These are phyloP conservation scores for Hypsibius dujardini DNA, from an alignment of 1,140 invertebrate genomes.

Conservation along the genomic window DNA sequence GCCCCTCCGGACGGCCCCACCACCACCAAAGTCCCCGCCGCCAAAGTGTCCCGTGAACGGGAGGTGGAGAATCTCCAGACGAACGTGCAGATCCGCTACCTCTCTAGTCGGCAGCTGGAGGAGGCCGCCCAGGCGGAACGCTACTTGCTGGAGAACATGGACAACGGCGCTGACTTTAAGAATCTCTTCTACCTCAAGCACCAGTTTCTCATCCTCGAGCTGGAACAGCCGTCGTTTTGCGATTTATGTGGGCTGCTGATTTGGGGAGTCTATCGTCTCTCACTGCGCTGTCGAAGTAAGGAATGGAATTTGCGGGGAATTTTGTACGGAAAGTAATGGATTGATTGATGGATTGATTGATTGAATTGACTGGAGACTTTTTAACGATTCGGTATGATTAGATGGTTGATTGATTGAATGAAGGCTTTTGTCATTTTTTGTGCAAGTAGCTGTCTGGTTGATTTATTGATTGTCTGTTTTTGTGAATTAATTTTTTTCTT, in stretches of 20 bases:
- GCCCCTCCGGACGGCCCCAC: not conserved
- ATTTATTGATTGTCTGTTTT: too few species aligned
- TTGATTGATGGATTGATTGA: not conserved
- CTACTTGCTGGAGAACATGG: slow-evolving; percentile 13
- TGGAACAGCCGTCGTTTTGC: slow-evolving; percentile 4
- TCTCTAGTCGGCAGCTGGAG: slow-evolving; percentile 14
- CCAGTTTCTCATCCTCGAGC: slow-evolving; percentile 11
- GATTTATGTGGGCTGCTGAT: slow-evolving; percentile 16
- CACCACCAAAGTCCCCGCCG: not conserved
- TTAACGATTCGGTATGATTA: too few species aligned
- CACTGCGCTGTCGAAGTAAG: not conserved
- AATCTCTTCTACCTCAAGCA: slow-evolving; percentile 10
- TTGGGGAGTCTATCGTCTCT: slow-evolving; percentile 16
- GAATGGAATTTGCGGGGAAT: not conserved
- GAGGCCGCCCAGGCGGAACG: slow-evolving; percentile 7
- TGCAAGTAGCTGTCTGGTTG: too few species aligned
- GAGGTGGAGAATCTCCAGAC: not conserved
- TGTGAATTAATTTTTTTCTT: too few species aligned
- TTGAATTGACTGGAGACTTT: not conserved
- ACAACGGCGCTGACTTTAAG: slow-evolving; percentile 5
- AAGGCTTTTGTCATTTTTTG: too few species aligned
- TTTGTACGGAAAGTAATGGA: not conserved
- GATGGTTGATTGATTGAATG: too few species aligned
- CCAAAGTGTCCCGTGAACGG: not conserved
- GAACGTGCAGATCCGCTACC: not conserved